Evolutionary conservation across 92 coral and sea anemone genomes (phyloP).

Genomic region (Blastomussa wellsi): DNA sequence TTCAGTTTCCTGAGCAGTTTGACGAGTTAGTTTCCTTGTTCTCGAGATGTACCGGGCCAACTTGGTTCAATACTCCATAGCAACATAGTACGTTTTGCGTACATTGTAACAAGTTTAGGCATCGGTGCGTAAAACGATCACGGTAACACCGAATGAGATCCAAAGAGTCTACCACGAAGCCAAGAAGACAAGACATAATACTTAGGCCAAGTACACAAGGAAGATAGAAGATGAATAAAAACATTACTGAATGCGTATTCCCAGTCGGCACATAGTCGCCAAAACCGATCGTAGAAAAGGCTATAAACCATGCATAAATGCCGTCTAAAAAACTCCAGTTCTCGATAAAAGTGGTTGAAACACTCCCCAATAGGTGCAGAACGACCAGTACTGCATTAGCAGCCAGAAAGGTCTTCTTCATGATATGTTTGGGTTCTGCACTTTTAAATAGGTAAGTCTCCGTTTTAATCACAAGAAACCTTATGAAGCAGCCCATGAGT

Average conservation of each 20-base stretch:
- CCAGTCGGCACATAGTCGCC: slow-evolving; percentile 6
- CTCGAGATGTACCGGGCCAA: background rate
- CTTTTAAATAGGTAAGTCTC: background rate
- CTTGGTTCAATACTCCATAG: background rate
- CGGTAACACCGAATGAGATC: background rate
- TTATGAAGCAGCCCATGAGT: slow-evolving; percentile 22
- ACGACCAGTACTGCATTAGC: background rate
- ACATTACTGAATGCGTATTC: background rate
- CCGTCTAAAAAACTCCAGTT: background rate
- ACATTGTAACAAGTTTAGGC: too few relatives aligned
- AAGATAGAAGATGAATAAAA: background rate
- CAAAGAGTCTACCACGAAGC: slow-evolving; percentile 9
- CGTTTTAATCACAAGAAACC: too few relatives aligned
- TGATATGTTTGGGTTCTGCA: background rate
- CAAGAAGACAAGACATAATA: background rate
- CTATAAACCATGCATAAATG: slow-evolving; percentile 2
- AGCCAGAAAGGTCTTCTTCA: background rate
- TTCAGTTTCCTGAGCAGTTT: too few relatives aligned
- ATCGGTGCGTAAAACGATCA: background rate
- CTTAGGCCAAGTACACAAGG: background rate
- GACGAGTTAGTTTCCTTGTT: too few relatives aligned
- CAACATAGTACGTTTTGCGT: background rate
- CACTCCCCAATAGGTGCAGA: background rate
- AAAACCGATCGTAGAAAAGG: slow-evolving; percentile 19
- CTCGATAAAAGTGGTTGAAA: background rate